Percentiles rank a stretch among this genome's conserved stretches.
Conservation (phyloP, 2,797 vertebrate genomes). For the Gymnothorax javanicus region DNA sequence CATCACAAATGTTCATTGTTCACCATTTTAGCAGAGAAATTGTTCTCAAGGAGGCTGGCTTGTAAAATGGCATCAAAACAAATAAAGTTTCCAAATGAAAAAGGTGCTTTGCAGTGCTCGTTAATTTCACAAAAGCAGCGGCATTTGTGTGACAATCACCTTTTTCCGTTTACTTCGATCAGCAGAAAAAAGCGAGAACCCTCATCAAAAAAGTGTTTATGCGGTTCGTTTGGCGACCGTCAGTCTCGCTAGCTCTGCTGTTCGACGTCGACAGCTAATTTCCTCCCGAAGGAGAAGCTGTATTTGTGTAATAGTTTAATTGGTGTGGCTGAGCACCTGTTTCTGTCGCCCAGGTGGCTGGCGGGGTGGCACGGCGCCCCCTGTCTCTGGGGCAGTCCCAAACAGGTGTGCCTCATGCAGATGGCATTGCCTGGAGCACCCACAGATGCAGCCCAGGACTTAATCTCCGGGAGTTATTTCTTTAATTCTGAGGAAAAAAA, state of each 20-base stretch:
- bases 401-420: slow-evolving; percentile 75
- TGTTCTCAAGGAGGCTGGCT: neutral
- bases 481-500: slow-evolving; percentile 15
- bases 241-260: slow-evolving; percentile 50
- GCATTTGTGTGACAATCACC: neutral
- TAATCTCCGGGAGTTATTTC: slow-evolving; percentile 12
- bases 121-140: neutral
- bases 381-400: slow-evolving; percentile 69
- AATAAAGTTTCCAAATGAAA: neutral
- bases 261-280: slow-evolving; percentile 63
- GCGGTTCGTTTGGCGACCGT: slow-evolving; percentile 50
- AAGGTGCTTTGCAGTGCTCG: neutral
- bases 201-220: slow-evolving; percentile 49
- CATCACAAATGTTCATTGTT: neutral
- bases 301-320: slow-evolving; percentile 80
- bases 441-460: slow-evolving; percentile 20
- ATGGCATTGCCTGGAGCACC: slow-evolving; percentile 69
- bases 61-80: neutral
- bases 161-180: slow-evolving; percentile 7
- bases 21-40: neutral
- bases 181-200: slow-evolving; percentile 31
- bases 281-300: slow-evolving; percentile 70
- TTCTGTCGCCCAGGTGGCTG: slow-evolving; percentile 71
- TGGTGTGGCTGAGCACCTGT: slow-evolving; percentile 73
- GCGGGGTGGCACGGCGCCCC: slow-evolving; percentile 59